These are phyloP conservation scores for Oncorhynchus kisutch DNA, from an alignment of 2,113 vertebrate species.

Conservation along the genomic window DNA sequence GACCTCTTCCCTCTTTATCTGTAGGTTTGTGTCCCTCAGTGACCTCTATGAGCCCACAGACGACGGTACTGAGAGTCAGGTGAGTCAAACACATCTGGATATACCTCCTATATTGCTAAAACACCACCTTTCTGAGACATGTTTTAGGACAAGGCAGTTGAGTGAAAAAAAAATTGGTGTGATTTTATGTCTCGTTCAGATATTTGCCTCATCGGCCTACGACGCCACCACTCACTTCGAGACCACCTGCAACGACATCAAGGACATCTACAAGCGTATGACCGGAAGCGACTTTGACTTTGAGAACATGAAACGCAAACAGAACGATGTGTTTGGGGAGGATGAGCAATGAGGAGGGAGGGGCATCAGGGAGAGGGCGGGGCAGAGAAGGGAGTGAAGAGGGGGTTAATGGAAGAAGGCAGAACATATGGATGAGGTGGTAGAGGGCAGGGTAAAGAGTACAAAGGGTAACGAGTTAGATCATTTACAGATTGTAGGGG, in stretches of 20 bases:
- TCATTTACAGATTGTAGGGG: not conserved
- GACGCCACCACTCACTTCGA: conserved; percentile 93
- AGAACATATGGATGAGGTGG: conserved; percentile 13
- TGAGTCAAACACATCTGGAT: conserved; percentile 52
- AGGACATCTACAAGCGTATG: conserved; percentile 93
- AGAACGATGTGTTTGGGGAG: conserved; percentile 92
- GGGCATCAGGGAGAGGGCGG: conserved; percentile 32
- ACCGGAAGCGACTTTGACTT: conserved; percentile 90
- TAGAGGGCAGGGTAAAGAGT: not conserved
- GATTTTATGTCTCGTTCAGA: conserved; percentile 57
- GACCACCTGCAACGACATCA: conserved; percentile 93
- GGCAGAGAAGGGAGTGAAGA: conserved; percentile 29
- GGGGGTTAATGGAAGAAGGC: not conserved
- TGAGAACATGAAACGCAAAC: conserved; percentile 94
- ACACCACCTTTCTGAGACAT: not conserved
- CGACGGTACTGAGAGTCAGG: conserved; percentile 88
- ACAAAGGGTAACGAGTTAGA: not conserved
- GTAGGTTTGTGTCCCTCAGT: conserved; percentile 89
- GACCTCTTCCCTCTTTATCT: not conserved
- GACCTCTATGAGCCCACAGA: conserved; percentile 87
- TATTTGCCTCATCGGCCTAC: conserved; percentile 86
- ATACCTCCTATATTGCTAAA: not conserved
- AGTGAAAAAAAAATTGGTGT: not conserved
- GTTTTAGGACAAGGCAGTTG: not conserved
- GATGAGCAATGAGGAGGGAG: conserved; percentile 82